phyloP scores from a whole-genome alignment of 2,888 invertebrate species.

The Drosophila nr. perissopoda region DNA sequence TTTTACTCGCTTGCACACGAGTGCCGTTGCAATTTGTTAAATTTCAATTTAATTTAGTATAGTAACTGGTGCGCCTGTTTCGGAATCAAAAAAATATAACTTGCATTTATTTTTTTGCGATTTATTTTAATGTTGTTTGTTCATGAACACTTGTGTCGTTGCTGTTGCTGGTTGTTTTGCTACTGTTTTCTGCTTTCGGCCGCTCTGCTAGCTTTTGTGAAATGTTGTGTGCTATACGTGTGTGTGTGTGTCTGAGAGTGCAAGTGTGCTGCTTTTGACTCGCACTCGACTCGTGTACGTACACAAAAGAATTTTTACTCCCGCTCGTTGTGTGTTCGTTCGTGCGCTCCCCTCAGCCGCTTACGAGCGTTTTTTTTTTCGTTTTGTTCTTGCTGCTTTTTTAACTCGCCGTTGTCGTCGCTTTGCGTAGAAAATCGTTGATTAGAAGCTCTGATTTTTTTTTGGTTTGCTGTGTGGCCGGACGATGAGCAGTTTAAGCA shows the following conservation, averaged over 20 bases:
- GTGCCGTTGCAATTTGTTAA: slow-evolving; percentile 16
- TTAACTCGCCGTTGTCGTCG: slow-evolving; percentile 9
- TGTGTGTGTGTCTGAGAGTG: slow-evolving; percentile 4
- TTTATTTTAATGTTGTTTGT: slow-evolving; percentile 29
- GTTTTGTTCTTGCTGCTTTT: slow-evolving; percentile 16
- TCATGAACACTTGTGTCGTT: slow-evolving; percentile 32
- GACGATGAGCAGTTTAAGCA: slow-evolving; percentile 10
- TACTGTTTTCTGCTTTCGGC: slow-evolving; percentile 51
- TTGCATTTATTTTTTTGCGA: slow-evolving; percentile 34
- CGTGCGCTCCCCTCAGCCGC: slow-evolving; percentile 41
- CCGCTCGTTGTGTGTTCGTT: slow-evolving; percentile 24
- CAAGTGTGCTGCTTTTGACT: slow-evolving; percentile 19
- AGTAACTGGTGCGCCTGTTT: slow-evolving; percentile 13
- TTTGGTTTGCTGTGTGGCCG: slow-evolving; percentile 12
- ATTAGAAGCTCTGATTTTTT: slow-evolving; percentile 23
- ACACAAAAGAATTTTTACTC: slow-evolving; percentile 45
- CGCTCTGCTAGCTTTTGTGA: slow-evolving; percentile 46
- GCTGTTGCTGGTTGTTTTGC: slow-evolving; percentile 49
- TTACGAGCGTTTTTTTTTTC: slow-evolving; percentile 27
- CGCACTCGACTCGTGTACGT: slow-evolving; percentile 6
- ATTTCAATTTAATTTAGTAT: slow-evolving; percentile 25
- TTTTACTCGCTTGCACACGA: slow-evolving; percentile 15
- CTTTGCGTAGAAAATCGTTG: slow-evolving; percentile 25
- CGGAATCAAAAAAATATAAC: neutral
- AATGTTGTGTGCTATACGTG: slow-evolving; percentile 25